Base-by-base conservation (phyloP, 2,888 invertebrate genomes). In the Dynastes maya region DNA sequence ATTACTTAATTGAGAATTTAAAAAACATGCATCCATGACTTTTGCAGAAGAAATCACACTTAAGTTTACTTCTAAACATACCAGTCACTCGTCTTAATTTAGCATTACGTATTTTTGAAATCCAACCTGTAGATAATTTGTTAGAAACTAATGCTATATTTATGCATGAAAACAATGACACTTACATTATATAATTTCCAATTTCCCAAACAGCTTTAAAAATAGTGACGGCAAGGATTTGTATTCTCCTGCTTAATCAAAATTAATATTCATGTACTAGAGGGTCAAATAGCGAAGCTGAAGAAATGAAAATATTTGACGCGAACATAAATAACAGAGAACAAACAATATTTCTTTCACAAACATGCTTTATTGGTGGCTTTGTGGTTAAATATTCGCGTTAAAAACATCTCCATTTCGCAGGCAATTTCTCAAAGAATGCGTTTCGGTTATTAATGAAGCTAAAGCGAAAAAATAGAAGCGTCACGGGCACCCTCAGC, bases 361-460 rank as follows among this genome's bases (percentile, higher is more conserved):
- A 29, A 51, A 29, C 51, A 32, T 49, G 68, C 71, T 63, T 71
- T 71, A 77, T 76, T 53, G 49, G 65, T 65, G 40, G n/a, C 37
- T 65, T 72, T 37, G 72, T 58, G 72, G 72, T 70, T 40, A 70
- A 29, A 51, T 70, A 51, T 70, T 70, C 29, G 70, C 58, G 72
- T 72, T 55, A 72, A 72, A 72, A 72, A 72, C 72, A 58, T 72
- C 72, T 72, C 72, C 72, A 72, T 72, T 72, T 72, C 72, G 72
- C 72, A 72, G 72, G 40, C 72, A 72, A 72, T 72, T 72, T 72
- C 72, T 72, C 72, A 16, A 72, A 72, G 72, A 72, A 72, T 72
- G 72, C 72, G 37, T 72, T 72, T 72, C 16, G 37, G 72, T 72
- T 72, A 72, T 72, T 72, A 72, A 72, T 72, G 72, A 58, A 37